phyloP scores from a whole-genome alignment of 2,113 vertebrate genomes.

The Corythoichthys haematopterus region DNA sequence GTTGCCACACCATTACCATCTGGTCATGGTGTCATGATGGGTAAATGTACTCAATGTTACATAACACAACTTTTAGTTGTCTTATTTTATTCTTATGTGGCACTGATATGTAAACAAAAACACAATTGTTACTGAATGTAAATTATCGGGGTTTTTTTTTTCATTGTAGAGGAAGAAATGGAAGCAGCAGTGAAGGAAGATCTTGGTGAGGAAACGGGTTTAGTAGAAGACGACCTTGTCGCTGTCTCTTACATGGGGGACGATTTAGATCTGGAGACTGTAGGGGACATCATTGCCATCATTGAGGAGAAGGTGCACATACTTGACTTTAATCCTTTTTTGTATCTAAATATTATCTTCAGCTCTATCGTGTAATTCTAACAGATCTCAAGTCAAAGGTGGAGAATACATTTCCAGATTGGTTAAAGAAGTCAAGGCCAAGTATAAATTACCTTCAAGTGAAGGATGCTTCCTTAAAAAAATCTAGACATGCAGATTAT shows the following conservation, averaged over 20 bases:
- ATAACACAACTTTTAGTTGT: not conserved
- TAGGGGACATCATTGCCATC: conserved; percentile 96
- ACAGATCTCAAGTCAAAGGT: not conserved
- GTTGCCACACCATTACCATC: conserved; percentile 75
- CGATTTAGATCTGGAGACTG: conserved; percentile 90
- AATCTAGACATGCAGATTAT: no score
- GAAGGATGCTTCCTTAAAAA: no score
- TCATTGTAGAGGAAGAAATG: conserved; percentile 44
- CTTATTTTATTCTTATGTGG: not conserved
- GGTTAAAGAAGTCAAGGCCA: not conserved
- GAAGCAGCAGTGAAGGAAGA: conserved; percentile 74
- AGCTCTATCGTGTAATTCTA: not conserved
- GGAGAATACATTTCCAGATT: not conserved
- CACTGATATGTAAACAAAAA: not conserved
- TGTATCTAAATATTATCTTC: conserved; percentile 7
- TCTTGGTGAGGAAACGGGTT: conserved; percentile 77
- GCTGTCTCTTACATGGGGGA: conserved; percentile 92
- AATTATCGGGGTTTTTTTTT: not conserved
- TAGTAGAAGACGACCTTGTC: conserved; percentile 91
- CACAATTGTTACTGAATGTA: not conserved
- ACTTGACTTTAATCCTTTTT: not conserved
- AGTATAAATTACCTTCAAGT: no score
- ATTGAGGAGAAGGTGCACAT: conserved; percentile 92
- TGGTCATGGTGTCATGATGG: conserved; percentile 82
- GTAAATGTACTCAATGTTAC: conserved; percentile 57